Percentiles rank a stretch among this genome's conserved stretches.
These are phyloP conservation scores for Nomada flava DNA, from an alignment of 2,888 invertebrate species.

Conservation along the genomic window DNA sequence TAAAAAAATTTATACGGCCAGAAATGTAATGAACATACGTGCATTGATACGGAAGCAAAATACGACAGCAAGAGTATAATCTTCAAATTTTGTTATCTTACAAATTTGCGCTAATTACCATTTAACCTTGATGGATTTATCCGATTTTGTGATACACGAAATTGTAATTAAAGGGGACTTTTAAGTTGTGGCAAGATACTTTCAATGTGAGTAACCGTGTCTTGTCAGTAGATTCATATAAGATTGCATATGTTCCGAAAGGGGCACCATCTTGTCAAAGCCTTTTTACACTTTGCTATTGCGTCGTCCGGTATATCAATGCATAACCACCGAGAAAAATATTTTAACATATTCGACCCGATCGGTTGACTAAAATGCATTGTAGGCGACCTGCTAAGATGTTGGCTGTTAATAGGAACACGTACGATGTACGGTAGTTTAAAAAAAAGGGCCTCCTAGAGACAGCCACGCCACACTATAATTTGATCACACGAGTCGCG, in stretches of 20 bases:
- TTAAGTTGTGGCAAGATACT: constrained; percentile 50
- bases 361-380: constrained; percentile 8
- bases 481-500: constrained; percentile 51
- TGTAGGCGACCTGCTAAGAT: constrained; percentile 9
- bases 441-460: constrained; percentile 45
- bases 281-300: constrained; percentile 50
- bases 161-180: constrained; percentile 38
- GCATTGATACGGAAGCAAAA: neutral
- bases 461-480: constrained; percentile 56
- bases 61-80: neutral
- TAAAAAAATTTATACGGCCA: neutral
- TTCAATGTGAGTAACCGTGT: constrained; percentile 34
- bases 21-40: neutral
- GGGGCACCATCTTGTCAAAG: constrained; percentile 58
- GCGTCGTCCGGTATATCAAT: constrained; percentile 16
- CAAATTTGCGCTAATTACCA: constrained; percentile 23
- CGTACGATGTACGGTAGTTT: constrained; percentile 41
- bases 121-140: constrained; percentile 34
- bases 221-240: constrained; percentile 40
- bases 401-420: constrained; percentile 29
- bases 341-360: constrained; percentile 8
- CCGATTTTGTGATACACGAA: constrained; percentile 20
- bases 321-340: neutral
- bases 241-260: constrained; percentile 50
- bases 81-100: neutral